Percentiles rank a stretch among this genome's conserved stretches.
phyloP scores from a whole-genome alignment of 2,113 vertebrate species.

The Galemys pyrenaicus region DNA sequence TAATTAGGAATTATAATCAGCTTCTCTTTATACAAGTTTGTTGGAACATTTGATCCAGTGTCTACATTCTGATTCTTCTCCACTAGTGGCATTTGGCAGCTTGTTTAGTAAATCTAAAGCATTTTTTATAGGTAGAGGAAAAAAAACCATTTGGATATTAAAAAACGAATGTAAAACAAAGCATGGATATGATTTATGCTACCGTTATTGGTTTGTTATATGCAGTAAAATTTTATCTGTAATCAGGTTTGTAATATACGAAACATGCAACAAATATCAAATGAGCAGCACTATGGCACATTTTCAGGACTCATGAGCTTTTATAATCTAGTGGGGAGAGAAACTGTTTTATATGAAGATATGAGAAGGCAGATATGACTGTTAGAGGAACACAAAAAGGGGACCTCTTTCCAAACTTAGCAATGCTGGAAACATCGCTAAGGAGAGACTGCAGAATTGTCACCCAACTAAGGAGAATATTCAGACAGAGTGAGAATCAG shows the following conservation, averaged over 20 bases:
- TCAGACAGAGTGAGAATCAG: background rate
- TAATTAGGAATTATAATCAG: conserved; percentile 11
- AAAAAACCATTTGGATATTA: background rate
- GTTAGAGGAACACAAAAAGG: background rate
- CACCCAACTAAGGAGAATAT: background rate
- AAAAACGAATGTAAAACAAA: background rate
- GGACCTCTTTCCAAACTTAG: background rate
- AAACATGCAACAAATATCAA: background rate
- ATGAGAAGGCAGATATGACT: background rate
- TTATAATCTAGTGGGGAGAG: background rate
- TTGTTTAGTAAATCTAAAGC: background rate
- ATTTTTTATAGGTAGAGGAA: background rate
- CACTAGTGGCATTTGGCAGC: background rate
- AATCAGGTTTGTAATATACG: background rate
- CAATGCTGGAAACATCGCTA: background rate
- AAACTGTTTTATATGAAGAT: background rate
- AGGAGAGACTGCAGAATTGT: background rate
- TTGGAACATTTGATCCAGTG: background rate
- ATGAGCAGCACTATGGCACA: background rate
- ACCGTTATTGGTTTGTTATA: background rate
- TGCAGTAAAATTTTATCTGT: background rate
- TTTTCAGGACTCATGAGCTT: background rate
- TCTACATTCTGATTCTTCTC: background rate
- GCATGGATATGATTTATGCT: background rate
- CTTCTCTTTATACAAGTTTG: background rate